Conservation (phyloP, 2,888 invertebrate species). For the Pegoplata infirma region DNA sequence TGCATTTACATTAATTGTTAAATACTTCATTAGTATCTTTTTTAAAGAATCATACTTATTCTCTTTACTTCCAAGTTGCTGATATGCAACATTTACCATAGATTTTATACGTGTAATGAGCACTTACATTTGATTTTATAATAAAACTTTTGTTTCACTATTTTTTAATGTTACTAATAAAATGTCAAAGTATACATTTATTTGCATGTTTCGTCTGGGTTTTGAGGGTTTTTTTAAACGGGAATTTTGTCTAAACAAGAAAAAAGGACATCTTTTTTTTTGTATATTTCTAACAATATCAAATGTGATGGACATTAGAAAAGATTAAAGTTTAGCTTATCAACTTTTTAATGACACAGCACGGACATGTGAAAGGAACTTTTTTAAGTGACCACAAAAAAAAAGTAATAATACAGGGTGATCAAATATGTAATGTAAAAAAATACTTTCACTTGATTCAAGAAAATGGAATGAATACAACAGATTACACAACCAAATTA, state of each 20-base stretch:
- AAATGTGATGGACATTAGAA: conserved; percentile 62
- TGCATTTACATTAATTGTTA: no score
- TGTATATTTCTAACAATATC: conserved; percentile 32
- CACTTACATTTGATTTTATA: conserved; percentile 3
- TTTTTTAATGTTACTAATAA: conserved; percentile 58
- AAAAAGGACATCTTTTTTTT: conserved; percentile 35
- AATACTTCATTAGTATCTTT: no score
- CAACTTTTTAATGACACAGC: conserved; percentile 58
- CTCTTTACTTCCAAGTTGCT: neutral
- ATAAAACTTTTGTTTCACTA: conserved; percentile 55
- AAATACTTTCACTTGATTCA: no score
- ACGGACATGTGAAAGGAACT: conserved; percentile 52
- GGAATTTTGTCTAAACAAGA: conserved; percentile 27
- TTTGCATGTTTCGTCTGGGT: conserved; percentile 37
- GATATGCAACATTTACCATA: conserved; percentile 42
- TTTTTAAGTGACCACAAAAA: conserved; percentile 24
- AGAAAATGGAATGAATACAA: no score
- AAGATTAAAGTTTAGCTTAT: conserved; percentile 63
- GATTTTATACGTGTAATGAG: conserved; percentile 34
- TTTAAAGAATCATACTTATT: neutral
- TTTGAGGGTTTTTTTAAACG: conserved; percentile 34
- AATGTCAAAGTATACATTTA: conserved; percentile 53
- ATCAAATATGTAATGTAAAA: neutral
- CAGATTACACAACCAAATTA: no score
- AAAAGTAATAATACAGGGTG: conserved; percentile 24